Conservation (phyloP, 2,113 vertebrate genomes). For the Ornithorhynchus anatinus region DNA sequence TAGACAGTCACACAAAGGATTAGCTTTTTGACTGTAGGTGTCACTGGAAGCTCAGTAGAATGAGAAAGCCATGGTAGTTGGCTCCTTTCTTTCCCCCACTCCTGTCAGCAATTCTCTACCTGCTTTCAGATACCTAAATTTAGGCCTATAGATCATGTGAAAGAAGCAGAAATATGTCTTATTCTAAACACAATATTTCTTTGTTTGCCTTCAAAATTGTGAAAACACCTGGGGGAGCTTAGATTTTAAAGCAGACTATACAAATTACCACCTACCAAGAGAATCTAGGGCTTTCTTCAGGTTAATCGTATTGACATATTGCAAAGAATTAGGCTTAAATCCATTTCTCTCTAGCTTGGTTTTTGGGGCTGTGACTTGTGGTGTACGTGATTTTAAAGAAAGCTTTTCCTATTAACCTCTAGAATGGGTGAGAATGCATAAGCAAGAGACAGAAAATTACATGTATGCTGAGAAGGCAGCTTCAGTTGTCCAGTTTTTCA, state of each 20-base stretch:
- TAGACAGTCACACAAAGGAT: neutral
- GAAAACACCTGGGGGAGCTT: accelerated
- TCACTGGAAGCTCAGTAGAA: constrained; percentile 51
- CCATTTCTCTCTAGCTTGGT: accelerated
- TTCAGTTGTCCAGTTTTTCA: accelerated
- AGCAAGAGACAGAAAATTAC: neutral
- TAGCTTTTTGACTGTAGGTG: constrained; percentile 57
- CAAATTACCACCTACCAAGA: neutral
- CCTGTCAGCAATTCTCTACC: neutral
- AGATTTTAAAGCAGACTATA: neutral
- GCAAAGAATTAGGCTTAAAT: neutral
- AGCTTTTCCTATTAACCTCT: neutral
- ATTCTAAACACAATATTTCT: neutral
- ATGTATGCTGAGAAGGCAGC: neutral
- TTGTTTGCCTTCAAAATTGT: neutral
- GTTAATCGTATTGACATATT: neutral
- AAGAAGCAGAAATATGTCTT: accelerated
- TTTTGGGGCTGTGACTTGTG: neutral
- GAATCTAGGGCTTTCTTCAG: neutral
- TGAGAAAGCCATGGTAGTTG: accelerated
- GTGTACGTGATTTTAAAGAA: neutral
- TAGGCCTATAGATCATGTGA: neutral
- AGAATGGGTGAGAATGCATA: neutral
- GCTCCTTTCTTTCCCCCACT: neutral
- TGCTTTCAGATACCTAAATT: neutral